phyloP scores from a whole-genome alignment of 23 tunicate genomes.

The Trididemnum clinides region DNA sequence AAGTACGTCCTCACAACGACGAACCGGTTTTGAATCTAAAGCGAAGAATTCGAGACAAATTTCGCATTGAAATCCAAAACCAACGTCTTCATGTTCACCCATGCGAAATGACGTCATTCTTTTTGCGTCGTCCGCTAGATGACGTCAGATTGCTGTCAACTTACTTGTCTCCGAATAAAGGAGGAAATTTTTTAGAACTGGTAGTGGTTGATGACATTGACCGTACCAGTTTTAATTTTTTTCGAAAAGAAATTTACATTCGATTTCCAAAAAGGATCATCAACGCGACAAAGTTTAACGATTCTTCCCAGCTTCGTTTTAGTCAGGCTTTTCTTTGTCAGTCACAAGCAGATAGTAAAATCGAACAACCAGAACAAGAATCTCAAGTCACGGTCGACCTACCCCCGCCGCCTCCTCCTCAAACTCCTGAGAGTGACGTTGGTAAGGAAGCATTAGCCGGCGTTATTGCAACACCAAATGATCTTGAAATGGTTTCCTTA shows the following conservation, averaged over 20 bases:
- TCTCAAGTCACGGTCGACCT: not conserved
- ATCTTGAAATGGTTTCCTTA: too few species aligned
- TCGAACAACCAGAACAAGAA: not conserved
- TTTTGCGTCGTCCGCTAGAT: constrained; percentile 59
- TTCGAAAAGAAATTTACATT: constrained; percentile 26
- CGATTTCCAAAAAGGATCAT: constrained; percentile 40
- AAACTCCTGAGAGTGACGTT: constrained; percentile 50
- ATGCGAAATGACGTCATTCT: constrained; percentile 61
- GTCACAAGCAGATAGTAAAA: not conserved
- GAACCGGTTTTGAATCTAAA: constrained; percentile 61
- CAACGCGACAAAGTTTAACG: not conserved
- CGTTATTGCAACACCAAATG: not conserved
- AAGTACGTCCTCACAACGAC: constrained; percentile 58
- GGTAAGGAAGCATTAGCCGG: not conserved
- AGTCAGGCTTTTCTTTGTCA: not conserved
- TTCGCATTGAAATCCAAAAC: constrained; percentile 52
- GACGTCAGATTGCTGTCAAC: constrained; percentile 44
- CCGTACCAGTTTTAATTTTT: not conserved
- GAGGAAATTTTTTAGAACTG: constrained; percentile 62
- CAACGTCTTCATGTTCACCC: constrained; percentile 72
- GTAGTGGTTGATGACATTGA: constrained; percentile 4
- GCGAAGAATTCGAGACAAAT: constrained; percentile 63
- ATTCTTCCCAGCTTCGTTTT: not conserved
- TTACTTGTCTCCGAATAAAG: constrained; percentile 49
- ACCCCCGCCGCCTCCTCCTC: constrained; percentile 71